Conservation (phyloP, 2,888 invertebrate species). For the Nemurella pictetii region DNA sequence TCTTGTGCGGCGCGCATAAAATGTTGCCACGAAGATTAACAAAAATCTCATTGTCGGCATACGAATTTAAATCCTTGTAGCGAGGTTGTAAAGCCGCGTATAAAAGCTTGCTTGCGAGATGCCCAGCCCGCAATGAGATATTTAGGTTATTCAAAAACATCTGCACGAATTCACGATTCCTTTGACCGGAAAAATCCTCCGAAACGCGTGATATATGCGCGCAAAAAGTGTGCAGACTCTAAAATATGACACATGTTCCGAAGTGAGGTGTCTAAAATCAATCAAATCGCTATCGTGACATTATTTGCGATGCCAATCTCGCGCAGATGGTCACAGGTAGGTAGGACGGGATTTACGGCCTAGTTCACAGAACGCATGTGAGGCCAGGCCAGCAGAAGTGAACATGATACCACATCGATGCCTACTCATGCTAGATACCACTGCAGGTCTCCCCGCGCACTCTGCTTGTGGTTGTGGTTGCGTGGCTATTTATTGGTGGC, state of each 20-base stretch:
- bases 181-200: neutral
- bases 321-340: constrained; percentile 7
- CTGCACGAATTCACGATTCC: neutral
- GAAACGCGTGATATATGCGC: neutral
- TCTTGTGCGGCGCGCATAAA: neutral
- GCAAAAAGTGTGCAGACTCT: neutral
- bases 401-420: neutral
- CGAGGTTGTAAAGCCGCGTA: neutral
- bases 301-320: constrained; percentile 8
- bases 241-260: neutral
- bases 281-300: neutral
- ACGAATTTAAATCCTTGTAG: neutral
- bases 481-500: neutral
- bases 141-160: neutral
- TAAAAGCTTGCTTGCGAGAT: neutral
- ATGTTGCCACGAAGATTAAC: neutral
- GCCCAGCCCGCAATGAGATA: neutral
- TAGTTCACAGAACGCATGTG: constrained; percentile 14
- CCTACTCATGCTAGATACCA: neutral
- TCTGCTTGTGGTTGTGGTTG: neutral
- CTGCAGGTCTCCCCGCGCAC: neutral
- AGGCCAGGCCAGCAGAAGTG: neutral
- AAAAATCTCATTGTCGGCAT: neutral
- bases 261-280: neutral
- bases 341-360: constrained; percentile 12